These are phyloP conservation scores for Motacilla tschutschensis DNA, from an alignment of 2,113 vertebrate genomes.

Conservation along the genomic window DNA sequence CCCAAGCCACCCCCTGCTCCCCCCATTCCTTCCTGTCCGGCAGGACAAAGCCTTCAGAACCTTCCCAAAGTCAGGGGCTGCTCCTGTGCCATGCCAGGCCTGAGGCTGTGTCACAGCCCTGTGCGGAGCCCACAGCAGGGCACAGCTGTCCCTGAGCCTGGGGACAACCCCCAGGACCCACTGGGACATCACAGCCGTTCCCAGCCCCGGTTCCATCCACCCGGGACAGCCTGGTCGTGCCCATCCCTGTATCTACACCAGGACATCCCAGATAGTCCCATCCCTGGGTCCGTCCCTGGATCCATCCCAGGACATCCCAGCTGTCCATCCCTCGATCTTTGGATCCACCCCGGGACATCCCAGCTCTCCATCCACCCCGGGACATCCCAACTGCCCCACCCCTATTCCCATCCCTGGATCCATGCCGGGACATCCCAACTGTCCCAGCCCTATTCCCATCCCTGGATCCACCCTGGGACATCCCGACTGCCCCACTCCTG, in stretches of 20 bases:
- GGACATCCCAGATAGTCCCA: not conserved
- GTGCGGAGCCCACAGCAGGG: fast-evolving
- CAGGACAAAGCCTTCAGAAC: fast-evolving
- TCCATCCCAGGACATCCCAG: fast-evolving
- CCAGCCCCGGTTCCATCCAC: too few relatives aligned
- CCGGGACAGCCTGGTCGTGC: not conserved
- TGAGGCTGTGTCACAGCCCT: fast-evolving
- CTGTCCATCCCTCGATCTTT: too few relatives aligned
- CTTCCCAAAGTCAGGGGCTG: fast-evolving
- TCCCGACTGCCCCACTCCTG: not conserved
- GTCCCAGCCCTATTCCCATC: fast-evolving
- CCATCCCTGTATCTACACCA: fast-evolving
- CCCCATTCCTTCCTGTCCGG: fast-evolving
- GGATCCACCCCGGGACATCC: not conserved
- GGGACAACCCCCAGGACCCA: fast-evolving
- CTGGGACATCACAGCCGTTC: fast-evolving
- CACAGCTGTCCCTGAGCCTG: not conserved
- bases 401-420: too few relatives aligned
- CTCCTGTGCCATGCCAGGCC: fast-evolving
- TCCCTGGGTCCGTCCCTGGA: not conserved
- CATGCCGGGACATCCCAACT: fast-evolving
- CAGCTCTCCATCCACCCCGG: fast-evolving
- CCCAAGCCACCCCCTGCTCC: not conserved
- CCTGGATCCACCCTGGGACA: not conserved
- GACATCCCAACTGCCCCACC: too few relatives aligned